A percentile compares a stretch with the other conserved stretches of the same genome.
Evolutionary conservation across 2,797 vertebrate species (phyloP).

Genomic region (Alosa sapidissima): DNA sequence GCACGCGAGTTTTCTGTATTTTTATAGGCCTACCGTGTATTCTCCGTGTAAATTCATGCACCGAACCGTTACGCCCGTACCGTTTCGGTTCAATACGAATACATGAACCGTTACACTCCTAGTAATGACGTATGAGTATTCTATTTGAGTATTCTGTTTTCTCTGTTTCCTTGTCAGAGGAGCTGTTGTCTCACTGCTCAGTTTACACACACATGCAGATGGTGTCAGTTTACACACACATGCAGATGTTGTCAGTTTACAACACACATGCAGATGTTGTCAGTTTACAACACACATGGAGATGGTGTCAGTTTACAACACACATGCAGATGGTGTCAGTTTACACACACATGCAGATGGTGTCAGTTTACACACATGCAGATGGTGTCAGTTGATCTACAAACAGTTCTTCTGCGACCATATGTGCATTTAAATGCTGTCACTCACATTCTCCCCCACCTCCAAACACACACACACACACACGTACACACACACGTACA

Average conservation of each 20-base stretch:
- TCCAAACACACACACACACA: not conserved
- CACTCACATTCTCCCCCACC: not conserved
- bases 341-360: not conserved
- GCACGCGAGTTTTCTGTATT: too few relatives aligned
- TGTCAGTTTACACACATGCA: not conserved
- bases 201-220: not conserved
- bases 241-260: too few relatives aligned
- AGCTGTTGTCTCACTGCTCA: not conserved
- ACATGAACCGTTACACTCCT: too few relatives aligned
- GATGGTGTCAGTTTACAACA: not conserved
- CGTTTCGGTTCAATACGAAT: too few relatives aligned
- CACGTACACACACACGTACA: too few relatives aligned
- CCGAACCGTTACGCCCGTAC: too few relatives aligned
- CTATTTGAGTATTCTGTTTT: not conserved
- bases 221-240: too few relatives aligned
- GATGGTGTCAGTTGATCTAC: not conserved
- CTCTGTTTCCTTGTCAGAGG: not conserved
- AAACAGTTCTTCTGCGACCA: too few relatives aligned
- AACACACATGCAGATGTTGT: not conserved
- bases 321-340: not conserved
- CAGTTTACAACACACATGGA: not conserved
- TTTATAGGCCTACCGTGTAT: too few relatives aligned
- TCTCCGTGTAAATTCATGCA: too few relatives aligned
- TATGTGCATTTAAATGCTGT: too few relatives aligned
- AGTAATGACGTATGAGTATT: too few relatives aligned